These are phyloP conservation scores for Stratiolaelaps scimitus DNA, from an alignment of 1,140 invertebrate species.

Conservation along the genomic window DNA sequence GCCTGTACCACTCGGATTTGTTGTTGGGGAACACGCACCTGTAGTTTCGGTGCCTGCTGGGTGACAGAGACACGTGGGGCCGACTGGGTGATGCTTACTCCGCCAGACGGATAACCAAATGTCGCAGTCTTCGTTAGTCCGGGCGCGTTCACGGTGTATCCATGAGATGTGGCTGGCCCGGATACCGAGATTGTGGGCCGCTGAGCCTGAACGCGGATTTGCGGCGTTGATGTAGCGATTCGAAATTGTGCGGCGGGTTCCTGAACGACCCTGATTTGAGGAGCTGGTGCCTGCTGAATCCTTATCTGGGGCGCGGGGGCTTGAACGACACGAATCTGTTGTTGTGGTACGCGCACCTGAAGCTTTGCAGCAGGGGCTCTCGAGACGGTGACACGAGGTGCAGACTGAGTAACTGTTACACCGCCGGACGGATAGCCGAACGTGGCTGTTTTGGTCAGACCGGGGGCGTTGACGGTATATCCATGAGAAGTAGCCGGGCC, in stretches of 20 bases:
- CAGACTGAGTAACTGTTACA: neutral
- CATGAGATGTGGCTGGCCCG: slow-evolving; percentile 18
- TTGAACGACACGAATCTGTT: neutral
- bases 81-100: neutral
- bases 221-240: too few species aligned
- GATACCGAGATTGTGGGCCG: slow-evolving; percentile 1
- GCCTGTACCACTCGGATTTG: neutral
- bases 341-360: slow-evolving; percentile 14
- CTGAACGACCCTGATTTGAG: slow-evolving; percentile 3
- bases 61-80: slow-evolving; percentile 10
- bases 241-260: neutral
- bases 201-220: neutral
- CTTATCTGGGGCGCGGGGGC: slow-evolving; percentile 2
- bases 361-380: neutral
- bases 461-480: neutral
- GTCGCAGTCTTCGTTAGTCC: slow-evolving; percentile 22
- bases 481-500: neutral
- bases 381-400: slow-evolving; percentile 11
- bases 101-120: slow-evolving; percentile 9
- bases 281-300: slow-evolving; percentile 14
- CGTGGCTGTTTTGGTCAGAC: slow-evolving; percentile 20
- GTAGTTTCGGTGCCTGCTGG: neutral
- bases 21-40: neutral
- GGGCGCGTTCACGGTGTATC: slow-evolving; percentile 21
- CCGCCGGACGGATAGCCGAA: slow-evolving; percentile 10